Percentiles rank a stretch among this genome's conserved stretches.
Evolutionary conservation across 2,888 invertebrate species (phyloP).

Genomic region (Eucriotettix oculatus): DNA sequence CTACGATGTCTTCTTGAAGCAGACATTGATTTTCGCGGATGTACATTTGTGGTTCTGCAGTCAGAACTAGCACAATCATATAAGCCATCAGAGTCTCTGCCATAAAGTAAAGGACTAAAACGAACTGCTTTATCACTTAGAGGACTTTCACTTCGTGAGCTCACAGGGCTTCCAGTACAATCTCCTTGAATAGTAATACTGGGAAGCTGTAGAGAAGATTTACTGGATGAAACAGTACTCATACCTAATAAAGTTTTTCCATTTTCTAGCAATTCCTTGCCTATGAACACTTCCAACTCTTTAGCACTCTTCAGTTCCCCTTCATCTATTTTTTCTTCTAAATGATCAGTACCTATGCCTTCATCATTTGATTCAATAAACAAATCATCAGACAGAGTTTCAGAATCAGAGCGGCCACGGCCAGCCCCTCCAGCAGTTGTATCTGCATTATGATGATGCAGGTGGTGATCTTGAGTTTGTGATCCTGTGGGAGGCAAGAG

Average conservation of each 20-base stretch:
- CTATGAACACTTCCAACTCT: slow-evolving; percentile 31
- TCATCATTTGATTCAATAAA: slow-evolving; percentile 51
- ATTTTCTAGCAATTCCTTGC: slow-evolving; percentile 12
- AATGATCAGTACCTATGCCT: slow-evolving; percentile 56
- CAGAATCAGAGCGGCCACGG: slow-evolving; percentile 52
- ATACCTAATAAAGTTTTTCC: slow-evolving; percentile 10
- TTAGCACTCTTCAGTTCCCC: slow-evolving; percentile 50
- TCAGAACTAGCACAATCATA: slow-evolving; percentile 60
- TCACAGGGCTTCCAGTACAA: slow-evolving; percentile 41
- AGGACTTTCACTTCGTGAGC: slow-evolving; percentile 63
- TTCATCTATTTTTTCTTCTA: slow-evolving; percentile 51
- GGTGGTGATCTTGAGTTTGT: neutral
- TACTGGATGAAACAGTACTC: neutral
- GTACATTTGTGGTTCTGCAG: neutral
- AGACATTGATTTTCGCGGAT: slow-evolving; percentile 29
- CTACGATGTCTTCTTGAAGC: slow-evolving; percentile 43
- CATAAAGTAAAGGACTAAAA: slow-evolving; percentile 25
- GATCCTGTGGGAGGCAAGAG: slow-evolving; percentile 18
- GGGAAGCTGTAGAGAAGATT: slow-evolving; percentile 33
- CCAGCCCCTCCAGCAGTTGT: slow-evolving; percentile 20
- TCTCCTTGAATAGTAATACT: slow-evolving; percentile 37
- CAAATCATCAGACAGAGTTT: slow-evolving; percentile 55
- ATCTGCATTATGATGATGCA: slow-evolving; percentile 24
- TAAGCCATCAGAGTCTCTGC: slow-evolving; percentile 60
- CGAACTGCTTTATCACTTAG: slow-evolving; percentile 46